phyloP scores from a whole-genome alignment of 2,888 invertebrate species.

The Tiphia femorata region DNA sequence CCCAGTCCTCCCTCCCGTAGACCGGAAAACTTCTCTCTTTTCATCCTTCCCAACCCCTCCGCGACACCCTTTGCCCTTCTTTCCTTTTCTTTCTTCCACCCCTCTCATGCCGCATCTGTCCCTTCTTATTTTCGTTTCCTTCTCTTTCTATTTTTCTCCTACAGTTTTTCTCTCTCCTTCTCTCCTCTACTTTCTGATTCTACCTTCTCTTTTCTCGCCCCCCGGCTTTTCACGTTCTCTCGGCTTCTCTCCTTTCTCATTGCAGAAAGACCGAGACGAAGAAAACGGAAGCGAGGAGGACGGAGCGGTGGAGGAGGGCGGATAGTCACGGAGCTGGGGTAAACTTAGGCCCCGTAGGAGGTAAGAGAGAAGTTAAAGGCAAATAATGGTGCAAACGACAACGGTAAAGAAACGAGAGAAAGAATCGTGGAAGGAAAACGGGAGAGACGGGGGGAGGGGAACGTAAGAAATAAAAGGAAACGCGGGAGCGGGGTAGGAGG shows the following conservation, averaged over 20 bases:
- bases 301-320: conserved; percentile 7
- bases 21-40: conserved; percentile 43
- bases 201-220: conserved; percentile 7
- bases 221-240: conserved; percentile 2
- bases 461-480: too few species aligned
- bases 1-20: conserved; percentile 47
- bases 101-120: background rate
- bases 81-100: background rate
- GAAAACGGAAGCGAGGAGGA: conserved; percentile 9
- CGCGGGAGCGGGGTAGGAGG: too few species aligned
- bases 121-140: background rate
- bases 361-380: conserved; percentile 41
- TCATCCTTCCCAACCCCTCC: conserved; percentile 8
- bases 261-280: background rate
- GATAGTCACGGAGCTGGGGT: background rate
- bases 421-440: too few species aligned
- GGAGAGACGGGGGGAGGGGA: background rate
- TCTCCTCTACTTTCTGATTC: background rate
- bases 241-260: conserved; percentile 1
- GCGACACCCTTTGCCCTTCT: background rate
- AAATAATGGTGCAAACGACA: conserved; percentile 48
- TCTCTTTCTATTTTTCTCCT: background rate
- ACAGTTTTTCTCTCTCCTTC: conserved; percentile 6
- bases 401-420: too few species aligned
- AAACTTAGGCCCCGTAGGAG: background rate